Evolutionary conservation across 2,888 invertebrate genomes (phyloP).

Genomic region (Hemaris fuciformis): DNA sequence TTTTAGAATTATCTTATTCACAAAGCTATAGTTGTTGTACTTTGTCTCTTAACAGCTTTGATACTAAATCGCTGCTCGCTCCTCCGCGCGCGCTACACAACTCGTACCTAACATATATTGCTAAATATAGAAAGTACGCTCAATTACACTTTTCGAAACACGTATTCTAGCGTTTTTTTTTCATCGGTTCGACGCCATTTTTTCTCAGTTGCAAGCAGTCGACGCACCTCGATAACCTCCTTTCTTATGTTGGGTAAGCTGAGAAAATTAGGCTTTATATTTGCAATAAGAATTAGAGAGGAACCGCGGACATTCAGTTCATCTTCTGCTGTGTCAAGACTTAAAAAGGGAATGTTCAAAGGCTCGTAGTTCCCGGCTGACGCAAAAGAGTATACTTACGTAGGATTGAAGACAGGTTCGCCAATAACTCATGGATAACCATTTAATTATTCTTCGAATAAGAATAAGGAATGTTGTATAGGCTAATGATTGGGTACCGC

Average conservation of each 20-base stretch:
- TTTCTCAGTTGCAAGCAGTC: background rate
- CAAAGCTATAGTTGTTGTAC: background rate
- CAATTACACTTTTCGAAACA: slow-evolving; percentile 14
- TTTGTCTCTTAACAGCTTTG: background rate
- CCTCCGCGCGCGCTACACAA: background rate
- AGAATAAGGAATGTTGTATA: no score
- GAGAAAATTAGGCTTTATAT: background rate
- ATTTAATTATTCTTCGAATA: no score
- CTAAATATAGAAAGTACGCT: slow-evolving; percentile 22
- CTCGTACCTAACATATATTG: slow-evolving; percentile 16
- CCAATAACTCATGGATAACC: no score
- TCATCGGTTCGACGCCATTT: slow-evolving; percentile 11
- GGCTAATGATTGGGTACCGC: no score
- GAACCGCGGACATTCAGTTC: no score
- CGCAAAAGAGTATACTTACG: no score
- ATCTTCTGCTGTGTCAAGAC: no score
- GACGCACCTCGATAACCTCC: background rate
- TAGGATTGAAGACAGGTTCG: no score
- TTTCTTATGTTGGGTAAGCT: background rate
- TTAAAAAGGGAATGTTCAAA: no score
- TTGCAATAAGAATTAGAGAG: background rate
- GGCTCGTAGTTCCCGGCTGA: no score
- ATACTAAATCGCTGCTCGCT: slow-evolving; percentile 6
- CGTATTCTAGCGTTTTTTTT: slow-evolving; percentile 11
- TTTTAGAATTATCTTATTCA: no score